Conservation (phyloP, 1,140 invertebrate genomes). For the Heliconius hermathena region DNA sequence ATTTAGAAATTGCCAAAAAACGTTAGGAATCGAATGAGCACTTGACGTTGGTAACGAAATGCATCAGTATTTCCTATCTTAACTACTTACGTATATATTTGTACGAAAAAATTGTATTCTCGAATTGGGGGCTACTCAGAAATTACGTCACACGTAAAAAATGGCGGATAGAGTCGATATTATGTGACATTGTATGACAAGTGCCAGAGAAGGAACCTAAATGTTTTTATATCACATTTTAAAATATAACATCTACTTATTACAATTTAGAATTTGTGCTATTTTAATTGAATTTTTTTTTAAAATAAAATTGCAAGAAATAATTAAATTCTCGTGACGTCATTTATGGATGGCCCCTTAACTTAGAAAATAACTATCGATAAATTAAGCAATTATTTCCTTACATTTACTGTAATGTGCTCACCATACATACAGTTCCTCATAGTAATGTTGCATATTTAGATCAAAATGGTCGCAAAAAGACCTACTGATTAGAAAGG, state of each 20-base stretch:
- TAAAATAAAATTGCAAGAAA: no score
- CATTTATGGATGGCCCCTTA: background rate
- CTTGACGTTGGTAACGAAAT: background rate
- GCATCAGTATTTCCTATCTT: constrained; percentile 2
- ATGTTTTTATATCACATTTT: no score
- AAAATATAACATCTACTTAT: no score
- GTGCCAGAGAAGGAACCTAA: no score
- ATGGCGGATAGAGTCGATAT: no score
- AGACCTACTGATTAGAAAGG: constrained; percentile 2
- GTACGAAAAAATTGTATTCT: background rate
- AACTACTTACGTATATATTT: background rate
- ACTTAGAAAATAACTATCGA: background rate
- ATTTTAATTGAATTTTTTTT: no score
- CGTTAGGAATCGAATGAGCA: background rate
- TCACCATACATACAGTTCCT: constrained; percentile 2
- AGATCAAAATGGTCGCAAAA: background rate
- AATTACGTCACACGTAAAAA: no score
- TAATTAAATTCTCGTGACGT: no score
- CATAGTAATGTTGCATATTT: background rate
- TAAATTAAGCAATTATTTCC: background rate
- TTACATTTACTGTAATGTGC: background rate
- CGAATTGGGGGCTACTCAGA: background rate
- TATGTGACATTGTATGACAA: no score
- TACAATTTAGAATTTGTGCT: no score
- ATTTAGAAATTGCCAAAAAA: background rate